Conservation (phyloP, 2,113 vertebrate genomes). For the Centropristis striata region DNA sequence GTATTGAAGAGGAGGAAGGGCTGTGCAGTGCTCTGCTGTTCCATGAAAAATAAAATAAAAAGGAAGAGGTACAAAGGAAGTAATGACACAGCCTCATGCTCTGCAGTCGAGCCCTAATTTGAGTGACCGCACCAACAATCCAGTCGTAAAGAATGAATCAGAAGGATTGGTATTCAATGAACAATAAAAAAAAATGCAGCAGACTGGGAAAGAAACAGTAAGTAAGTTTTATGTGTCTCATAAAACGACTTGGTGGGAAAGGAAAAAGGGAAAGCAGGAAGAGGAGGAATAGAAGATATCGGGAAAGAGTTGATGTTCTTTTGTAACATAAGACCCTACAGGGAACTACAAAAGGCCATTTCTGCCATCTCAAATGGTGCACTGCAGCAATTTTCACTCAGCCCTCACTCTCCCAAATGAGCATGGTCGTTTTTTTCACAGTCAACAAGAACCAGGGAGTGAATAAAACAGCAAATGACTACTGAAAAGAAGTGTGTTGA, state of each 20-base stretch:
- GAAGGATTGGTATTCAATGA: conserved; percentile 18
- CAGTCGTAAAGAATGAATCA: conserved; percentile 35
- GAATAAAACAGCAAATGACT: conserved; percentile 38
- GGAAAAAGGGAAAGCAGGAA: not conserved
- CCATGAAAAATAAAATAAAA: conserved; percentile 23
- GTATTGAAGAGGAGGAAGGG: conserved; percentile 11
- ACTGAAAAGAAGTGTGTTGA: not conserved
- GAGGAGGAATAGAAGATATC: conserved; percentile 18
- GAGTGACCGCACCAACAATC: conserved; percentile 17
- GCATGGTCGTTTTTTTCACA: conserved; percentile 36
- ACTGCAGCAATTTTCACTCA: conserved; percentile 70
- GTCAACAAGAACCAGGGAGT: conserved; percentile 34
- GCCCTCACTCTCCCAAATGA: conserved; percentile 57
- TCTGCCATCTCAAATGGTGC: conserved; percentile 71
- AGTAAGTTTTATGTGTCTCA: not conserved
- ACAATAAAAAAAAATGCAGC: conserved; percentile 10
- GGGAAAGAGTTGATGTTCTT: conserved; percentile 41
- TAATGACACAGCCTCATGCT: not conserved
- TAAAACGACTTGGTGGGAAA: conserved; percentile 8
- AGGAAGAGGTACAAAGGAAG: not conserved
- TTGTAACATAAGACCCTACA: conserved; percentile 68
- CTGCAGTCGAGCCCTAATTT: conserved; percentile 24
- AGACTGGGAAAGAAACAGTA: conserved; percentile 17
- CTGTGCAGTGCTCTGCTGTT: conserved; percentile 10
- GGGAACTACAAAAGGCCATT: conserved; percentile 75